Percentiles rank a stretch among this genome's conserved stretches.
phyloP scores from a whole-genome alignment of 2,113 vertebrate genomes.

The Delphinus delphis region DNA sequence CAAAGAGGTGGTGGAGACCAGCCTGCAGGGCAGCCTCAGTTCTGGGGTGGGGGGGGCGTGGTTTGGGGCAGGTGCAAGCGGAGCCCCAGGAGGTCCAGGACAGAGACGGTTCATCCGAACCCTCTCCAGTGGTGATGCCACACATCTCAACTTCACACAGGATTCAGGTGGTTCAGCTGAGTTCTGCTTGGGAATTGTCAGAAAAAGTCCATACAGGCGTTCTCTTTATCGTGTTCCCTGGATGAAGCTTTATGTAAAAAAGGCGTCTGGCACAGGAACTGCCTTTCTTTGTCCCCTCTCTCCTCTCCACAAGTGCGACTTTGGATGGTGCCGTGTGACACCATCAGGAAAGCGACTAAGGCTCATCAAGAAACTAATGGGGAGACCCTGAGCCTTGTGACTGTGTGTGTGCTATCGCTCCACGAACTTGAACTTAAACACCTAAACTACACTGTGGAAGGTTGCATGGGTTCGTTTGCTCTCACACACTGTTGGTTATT shows the following conservation, averaged over 20 bases:
- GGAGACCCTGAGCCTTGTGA: not conserved
- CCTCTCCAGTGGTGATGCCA: not conserved
- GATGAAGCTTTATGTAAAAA: not conserved
- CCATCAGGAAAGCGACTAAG: not conserved
- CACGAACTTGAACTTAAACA: too few relatives aligned
- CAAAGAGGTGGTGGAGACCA: too few relatives aligned
- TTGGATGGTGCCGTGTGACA: not conserved
- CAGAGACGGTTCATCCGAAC: not conserved
- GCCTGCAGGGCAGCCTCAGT: not conserved
- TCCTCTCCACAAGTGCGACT: not conserved
- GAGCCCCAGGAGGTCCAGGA: not conserved
- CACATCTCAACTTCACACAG: not conserved
- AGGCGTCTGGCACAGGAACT: not conserved
- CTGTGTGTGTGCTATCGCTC: accelerated
- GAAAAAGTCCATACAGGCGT: not conserved
- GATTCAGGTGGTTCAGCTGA: not conserved
- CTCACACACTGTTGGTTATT: not conserved
- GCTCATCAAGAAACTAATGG: not conserved
- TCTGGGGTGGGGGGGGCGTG: too few relatives aligned
- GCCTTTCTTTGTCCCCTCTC: not conserved
- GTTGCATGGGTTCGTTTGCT: accelerated
- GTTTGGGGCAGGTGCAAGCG: not conserved
- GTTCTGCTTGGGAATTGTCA: not conserved
- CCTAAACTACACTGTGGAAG: not conserved
- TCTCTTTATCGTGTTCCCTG: not conserved